Evolutionary conservation across 2,888 invertebrate species (phyloP).

Genomic region (Pediacus dermestoides): DNA sequence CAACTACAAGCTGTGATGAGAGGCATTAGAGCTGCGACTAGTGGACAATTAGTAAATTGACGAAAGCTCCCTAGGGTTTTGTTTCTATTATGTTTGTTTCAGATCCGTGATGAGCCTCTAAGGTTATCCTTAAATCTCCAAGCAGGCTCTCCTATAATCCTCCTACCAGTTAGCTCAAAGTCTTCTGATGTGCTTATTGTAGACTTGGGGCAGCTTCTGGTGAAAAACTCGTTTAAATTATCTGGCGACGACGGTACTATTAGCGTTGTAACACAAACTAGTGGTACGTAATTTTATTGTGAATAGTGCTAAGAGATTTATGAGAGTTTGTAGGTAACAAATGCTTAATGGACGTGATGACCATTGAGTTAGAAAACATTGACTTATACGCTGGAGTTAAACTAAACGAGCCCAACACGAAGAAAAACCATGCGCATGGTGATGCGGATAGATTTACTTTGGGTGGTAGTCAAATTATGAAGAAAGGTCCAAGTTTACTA

Average conservation of each 20-base stretch:
- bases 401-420: constrained; percentile 30
- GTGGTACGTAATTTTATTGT: constrained; percentile 19
- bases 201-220: constrained; percentile 73
- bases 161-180: constrained; percentile 80
- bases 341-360: constrained; percentile 71
- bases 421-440: constrained; percentile 23
- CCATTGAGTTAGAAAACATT: constrained; percentile 71
- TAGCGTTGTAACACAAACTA: constrained; percentile 49
- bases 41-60: constrained; percentile 55
- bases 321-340: constrained; percentile 44
- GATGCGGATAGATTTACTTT: constrained; percentile 40
- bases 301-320: background rate
- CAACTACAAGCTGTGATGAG: constrained; percentile 76
- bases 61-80: background rate
- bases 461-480: constrained; percentile 53
- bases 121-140: constrained; percentile 61
- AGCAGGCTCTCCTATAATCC: constrained; percentile 76
- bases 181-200: constrained; percentile 75
- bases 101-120: constrained; percentile 43
- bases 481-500: constrained; percentile 66
- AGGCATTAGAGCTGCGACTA: constrained; percentile 61
- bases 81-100: constrained; percentile 16
- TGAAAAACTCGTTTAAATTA: constrained; percentile 71
- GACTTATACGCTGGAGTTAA: constrained; percentile 66
- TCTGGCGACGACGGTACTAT: constrained; percentile 58